phyloP scores from a whole-genome alignment of 2,113 vertebrate genomes.

The Tenebrosternarchus preto region DNA sequence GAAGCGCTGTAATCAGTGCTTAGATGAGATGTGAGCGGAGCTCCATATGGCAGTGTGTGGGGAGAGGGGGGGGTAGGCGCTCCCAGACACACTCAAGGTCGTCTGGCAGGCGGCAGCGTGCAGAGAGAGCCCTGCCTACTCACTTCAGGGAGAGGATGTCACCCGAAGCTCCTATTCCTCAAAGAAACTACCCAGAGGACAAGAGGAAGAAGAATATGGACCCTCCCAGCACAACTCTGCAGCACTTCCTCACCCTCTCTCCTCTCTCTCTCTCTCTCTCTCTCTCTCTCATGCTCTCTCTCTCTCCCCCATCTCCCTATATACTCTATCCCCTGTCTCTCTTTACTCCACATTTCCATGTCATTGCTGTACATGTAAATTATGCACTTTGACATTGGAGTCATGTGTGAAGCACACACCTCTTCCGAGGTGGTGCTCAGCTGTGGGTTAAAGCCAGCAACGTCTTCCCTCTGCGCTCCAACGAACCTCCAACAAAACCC shows the following conservation, averaged over 20 bases:
- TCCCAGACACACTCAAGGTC: not conserved
- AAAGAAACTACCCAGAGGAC: conserved; percentile 19
- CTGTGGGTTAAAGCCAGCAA: too few species aligned
- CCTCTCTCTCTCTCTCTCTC: not conserved
- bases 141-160: conserved; percentile 48
- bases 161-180: conserved; percentile 51
- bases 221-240: conserved; percentile 7
- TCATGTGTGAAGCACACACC: too few species aligned
- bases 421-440: too few species aligned
- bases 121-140: conserved; percentile 28
- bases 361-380: too few species aligned
- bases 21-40: conserved; percentile 61
- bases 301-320: too few species aligned
- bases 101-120: not conserved
- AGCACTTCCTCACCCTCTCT: not conserved
- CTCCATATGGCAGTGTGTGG: conserved; percentile 49
- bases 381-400: too few species aligned
- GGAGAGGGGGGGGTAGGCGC: not conserved
- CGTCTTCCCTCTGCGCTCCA: too few species aligned
- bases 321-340: not conserved
- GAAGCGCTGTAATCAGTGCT: conserved; percentile 55
- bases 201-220: conserved; percentile 43
- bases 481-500: too few species aligned
- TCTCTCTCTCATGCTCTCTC: too few species aligned
- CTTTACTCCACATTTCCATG: too few species aligned